phyloP scores from a whole-genome alignment of 2,888 invertebrate species.

The Harpagoxenus sublaevis region DNA sequence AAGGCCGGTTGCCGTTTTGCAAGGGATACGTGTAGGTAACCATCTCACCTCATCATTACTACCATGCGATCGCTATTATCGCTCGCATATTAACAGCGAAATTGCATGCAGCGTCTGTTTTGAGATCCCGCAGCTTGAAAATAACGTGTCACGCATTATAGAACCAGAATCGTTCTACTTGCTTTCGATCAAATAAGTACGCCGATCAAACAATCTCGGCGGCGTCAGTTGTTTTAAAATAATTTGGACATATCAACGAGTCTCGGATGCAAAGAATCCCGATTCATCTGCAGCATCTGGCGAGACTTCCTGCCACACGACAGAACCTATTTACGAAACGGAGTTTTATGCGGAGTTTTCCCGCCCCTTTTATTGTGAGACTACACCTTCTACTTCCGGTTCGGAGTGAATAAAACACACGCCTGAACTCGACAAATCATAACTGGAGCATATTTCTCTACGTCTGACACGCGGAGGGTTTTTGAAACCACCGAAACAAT shows the following conservation, averaged over 20 bases:
- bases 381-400: conserved; percentile 69
- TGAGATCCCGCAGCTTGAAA: neutral
- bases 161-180: neutral
- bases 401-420: conserved; percentile 61
- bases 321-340: conserved; percentile 72
- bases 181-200: neutral
- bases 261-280: neutral
- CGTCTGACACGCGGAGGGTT: neutral
- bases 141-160: neutral
- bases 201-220: neutral
- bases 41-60: conserved; percentile 56
- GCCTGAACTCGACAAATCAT: conserved; percentile 51
- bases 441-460: neutral
- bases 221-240: neutral
- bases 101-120: neutral
- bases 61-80: conserved; percentile 15
- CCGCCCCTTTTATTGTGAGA: conserved; percentile 59
- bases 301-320: conserved; percentile 73
- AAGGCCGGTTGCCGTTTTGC: conserved; percentile 65
- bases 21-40: conserved; percentile 63
- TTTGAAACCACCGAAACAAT: neutral
- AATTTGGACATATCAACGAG: neutral
- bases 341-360: conserved; percentile 61
- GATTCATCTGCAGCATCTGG: conserved; percentile 67
- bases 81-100: conserved; percentile 17